A percentile compares a stretch with the other conserved stretches of the same genome.
Evolutionary conservation across 2,888 invertebrate genomes (phyloP).

Genomic region (Thumatha senex): DNA sequence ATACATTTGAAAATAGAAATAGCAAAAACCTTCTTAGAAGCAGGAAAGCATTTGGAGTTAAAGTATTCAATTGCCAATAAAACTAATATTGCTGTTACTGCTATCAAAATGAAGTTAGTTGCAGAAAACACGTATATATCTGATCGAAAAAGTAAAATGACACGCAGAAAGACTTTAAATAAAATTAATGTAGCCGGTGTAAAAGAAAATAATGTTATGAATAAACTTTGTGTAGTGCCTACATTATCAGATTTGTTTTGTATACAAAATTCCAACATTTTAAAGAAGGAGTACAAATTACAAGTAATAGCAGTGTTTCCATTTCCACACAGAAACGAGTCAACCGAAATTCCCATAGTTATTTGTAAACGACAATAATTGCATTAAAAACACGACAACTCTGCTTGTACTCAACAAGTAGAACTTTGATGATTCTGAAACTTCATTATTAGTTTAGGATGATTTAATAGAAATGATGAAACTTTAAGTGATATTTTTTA

Average conservation of each 20-base stretch:
- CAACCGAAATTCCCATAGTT: conserved; percentile 33
- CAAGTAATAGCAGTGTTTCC: conserved; percentile 33
- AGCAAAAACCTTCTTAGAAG: conserved; percentile 12
- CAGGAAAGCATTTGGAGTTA: conserved; percentile 7
- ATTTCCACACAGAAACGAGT: conserved; percentile 31
- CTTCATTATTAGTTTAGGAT: too few species aligned
- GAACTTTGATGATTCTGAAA: too few species aligned
- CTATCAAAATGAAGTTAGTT: conserved; percentile 26
- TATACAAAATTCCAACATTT: conserved; percentile 28
- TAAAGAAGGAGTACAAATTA: conserved; percentile 28
- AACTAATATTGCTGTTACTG: conserved; percentile 20
- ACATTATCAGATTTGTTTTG: conserved; percentile 24
- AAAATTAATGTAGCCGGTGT: conserved; percentile 6
- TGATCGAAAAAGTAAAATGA: conserved; percentile 13
- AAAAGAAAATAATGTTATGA: conserved; percentile 20
- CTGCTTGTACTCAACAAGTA: too few species aligned
- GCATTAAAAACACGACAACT: neutral
- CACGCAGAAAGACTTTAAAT: conserved; percentile 7
- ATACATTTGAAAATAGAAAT: conserved; percentile 25
- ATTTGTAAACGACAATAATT: conserved; percentile 13
- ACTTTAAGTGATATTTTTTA: too few species aligned
- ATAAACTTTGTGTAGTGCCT: conserved; percentile 14
- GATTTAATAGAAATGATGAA: too few species aligned
- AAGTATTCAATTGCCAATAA: conserved; percentile 26
- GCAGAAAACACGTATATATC: conserved; percentile 24